Evolutionary conservation across 2,113 vertebrate species (phyloP), one percentile per base, ranked within the genome.

Genomic region (Rostratula benghalensis): DNA sequence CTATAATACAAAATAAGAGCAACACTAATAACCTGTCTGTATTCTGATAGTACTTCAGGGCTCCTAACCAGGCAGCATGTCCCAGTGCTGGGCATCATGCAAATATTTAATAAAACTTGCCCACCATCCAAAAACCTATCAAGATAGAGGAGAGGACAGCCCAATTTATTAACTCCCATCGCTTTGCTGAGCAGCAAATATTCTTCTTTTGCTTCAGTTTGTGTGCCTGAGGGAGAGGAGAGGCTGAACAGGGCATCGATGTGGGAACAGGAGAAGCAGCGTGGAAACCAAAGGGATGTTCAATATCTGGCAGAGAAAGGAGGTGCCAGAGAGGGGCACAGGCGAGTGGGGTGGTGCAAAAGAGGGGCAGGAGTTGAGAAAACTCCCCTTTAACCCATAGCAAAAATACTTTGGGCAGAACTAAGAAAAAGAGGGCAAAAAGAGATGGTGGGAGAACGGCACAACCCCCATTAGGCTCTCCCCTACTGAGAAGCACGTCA

Each of bases 401-500:
- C 13, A 53, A 67, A 80, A 74, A 7, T 39, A 59, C 5, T 75
- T 31, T 31, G 45, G 74, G 48, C 30, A n/a, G 53, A 78, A 89
- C 82, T 11, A 17, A 25, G 30, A 39, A 59, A 51, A 46, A 51
- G 12, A 39, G 13, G 3, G 43, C 30, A 31, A 63, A 83, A 83
- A 78, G 3, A 27, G 84, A 87, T 61, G 48, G 22, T 12, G 0
- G 2, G 7, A 68, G 39, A 87, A 54, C 2, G 9, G 48, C 39
- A 68, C n/a, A 67, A 13, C 2, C 2, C 14, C 51, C 48, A 28
- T 73, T 24, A 69, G 33, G 46, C 8, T 2, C 16, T 83, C 39
- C 48, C 2, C 8, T 41, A 19, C 68, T 0, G 6, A 60, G 77
- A 54, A 50, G n/a, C 1, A 0, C 4, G 4, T 33, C 1, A 0